phyloP scores from a whole-genome alignment of 2,888 invertebrate genomes.

The Erpobdella octoculata region DNA sequence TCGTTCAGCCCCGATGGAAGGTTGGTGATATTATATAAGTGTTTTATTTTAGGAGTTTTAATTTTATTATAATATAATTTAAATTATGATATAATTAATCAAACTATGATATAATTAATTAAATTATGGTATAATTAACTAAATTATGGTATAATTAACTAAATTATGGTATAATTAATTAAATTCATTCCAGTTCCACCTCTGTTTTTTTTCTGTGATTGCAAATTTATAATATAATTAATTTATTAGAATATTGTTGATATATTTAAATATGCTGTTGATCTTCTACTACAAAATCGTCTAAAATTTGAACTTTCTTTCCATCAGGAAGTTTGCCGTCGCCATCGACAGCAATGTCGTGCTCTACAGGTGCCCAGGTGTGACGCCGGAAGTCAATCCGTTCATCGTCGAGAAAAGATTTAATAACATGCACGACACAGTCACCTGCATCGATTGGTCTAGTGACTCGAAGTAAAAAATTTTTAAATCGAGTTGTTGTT shows the following conservation, averaged over 20 bases:
- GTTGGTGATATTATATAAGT: too few relatives aligned
- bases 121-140: background rate
- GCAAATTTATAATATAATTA: too few relatives aligned
- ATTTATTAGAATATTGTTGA: too few relatives aligned
- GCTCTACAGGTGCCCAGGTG: constrained; percentile 75
- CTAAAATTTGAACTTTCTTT: background rate
- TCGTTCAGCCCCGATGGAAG: constrained; percentile 88
- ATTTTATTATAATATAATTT: constrained; percentile 5
- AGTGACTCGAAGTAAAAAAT: constrained; percentile 66
- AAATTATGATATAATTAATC: background rate
- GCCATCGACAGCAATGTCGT: constrained; percentile 70
- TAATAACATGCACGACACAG: constrained; percentile 72
- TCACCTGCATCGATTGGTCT: constrained; percentile 84
- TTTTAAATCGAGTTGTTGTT: background rate
- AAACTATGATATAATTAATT: background rate
- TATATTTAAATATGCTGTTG: too few relatives aligned
- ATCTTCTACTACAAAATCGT: too few relatives aligned
- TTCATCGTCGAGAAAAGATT: constrained; percentile 77
- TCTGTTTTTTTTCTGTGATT: too few relatives aligned
- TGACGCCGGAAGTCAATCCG: constrained; percentile 74
- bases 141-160: background rate
- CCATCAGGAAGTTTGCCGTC: constrained; percentile 69
- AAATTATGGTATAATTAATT: too few relatives aligned
- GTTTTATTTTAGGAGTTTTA: background rate
- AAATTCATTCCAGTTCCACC: too few relatives aligned